phyloP scores from a whole-genome alignment of 2,888 invertebrate genomes.

The Erannis defoliaria region DNA sequence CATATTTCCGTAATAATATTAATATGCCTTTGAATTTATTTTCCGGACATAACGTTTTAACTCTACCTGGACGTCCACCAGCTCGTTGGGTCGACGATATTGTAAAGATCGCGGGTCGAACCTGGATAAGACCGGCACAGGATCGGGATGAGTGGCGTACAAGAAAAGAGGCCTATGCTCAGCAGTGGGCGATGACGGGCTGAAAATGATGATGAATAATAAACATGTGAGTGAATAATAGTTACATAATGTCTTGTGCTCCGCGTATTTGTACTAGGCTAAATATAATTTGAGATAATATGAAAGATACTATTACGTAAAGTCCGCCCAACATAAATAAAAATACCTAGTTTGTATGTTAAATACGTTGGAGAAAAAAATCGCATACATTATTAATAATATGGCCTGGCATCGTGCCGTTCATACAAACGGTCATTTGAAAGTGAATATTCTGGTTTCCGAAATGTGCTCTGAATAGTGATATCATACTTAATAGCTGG shows the following conservation, averaged over 20 bases:
- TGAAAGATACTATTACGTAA: constrained; percentile 1
- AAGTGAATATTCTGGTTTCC: constrained; percentile 40
- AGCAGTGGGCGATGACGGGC: no score
- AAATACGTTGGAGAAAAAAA: constrained; percentile 19
- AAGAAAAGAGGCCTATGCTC: no score
- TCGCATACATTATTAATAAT: constrained; percentile 38
- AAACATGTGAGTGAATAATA: background rate
- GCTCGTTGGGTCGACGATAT: no score
- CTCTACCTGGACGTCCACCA: no score
- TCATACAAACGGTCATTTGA: constrained; percentile 36
- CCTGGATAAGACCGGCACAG: no score
- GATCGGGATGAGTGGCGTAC: no score
- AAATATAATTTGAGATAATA: background rate
- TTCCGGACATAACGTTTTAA: no score
- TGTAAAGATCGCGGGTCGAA: no score
- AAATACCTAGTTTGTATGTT: background rate
- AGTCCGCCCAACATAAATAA: constrained; percentile 1
- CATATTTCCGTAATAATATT: no score
- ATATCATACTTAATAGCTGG: constrained; percentile 17
- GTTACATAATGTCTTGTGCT: background rate
- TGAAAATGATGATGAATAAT: background rate
- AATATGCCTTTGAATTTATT: no score
- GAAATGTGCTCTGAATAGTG: constrained; percentile 41
- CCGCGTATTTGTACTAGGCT: background rate
- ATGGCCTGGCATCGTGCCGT: constrained; percentile 30